Base-by-base conservation (phyloP, 2,113 vertebrate genomes). In the Phrynosoma blainvillii region DNA sequence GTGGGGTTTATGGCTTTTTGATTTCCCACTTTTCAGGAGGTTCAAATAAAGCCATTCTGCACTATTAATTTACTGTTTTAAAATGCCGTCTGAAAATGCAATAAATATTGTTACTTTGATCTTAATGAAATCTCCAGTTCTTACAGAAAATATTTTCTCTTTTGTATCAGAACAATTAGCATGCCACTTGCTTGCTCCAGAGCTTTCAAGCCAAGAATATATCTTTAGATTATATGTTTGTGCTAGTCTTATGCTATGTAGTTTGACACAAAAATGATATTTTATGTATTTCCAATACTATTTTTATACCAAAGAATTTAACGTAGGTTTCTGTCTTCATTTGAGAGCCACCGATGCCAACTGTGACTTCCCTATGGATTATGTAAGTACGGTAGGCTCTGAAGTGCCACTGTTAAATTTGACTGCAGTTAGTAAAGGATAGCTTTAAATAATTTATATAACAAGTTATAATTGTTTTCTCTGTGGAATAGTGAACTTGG, bases 71-170 rank as follows among this genome's bases (percentile, higher is more conserved):
- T 91, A 93, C 83, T 95, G 95, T 95, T 96, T 96, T 71, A 54
- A 93, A 94, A 96, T 56, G 78, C 95, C 95, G 94, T 95, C 93
- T 95, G 93, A 96, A 96, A 92, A 96, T 92, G 94, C 95, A 96
- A 95, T 96, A 96, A 97, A 95, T 95, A 90, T 66, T 90, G 91
- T 94, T 94, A 94, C 92, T 94, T 91, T 96, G 94, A 84, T 93
- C 89, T 93, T 88, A 95, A 96, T 47, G 71, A 95, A 89, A 92
- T 93, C 91, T 96, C 95, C 87, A 95, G 88, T 95, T 95, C 88
- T 95, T 95, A 86, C 85, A 94, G 91, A 82, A 84, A 20, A 91
- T 92, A 81, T 86, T 85, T 89, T 91, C 87, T 87, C 21, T 77
- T 86, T 96, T 86, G 92, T 89, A 77, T 90, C 83, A 93, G 79